These are phyloP conservation scores for Polyodon spathula DNA, from an alignment of 2,113 vertebrate species.

Conservation along the genomic window DNA sequence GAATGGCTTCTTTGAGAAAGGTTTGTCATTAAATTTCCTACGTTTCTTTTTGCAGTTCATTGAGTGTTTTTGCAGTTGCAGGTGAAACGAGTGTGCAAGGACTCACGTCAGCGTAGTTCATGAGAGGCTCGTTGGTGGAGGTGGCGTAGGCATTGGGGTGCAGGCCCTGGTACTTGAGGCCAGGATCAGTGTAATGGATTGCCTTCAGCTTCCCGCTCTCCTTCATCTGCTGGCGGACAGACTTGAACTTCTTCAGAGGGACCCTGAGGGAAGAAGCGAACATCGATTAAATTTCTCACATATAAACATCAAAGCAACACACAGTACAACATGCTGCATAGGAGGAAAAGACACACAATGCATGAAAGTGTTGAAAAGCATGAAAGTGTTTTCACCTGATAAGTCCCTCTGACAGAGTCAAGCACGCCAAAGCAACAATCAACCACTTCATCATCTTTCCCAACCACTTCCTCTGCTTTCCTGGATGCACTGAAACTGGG, in stretches of 20 bases:
- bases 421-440: slow-evolving; percentile 31
- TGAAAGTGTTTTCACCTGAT: slow-evolving; percentile 23
- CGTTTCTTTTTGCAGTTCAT: neutral
- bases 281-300: slow-evolving; percentile 4
- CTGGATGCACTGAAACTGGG: slow-evolving; percentile 16
- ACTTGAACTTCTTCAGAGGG: slow-evolving; percentile 50
- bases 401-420: slow-evolving; percentile 29
- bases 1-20: slow-evolving; percentile 28
- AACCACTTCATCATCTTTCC: slow-evolving; percentile 38
- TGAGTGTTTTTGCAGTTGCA: neutral
- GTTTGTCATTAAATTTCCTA: no score
- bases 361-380: neutral
- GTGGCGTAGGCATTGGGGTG: slow-evolving; percentile 13
- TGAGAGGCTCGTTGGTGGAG: slow-evolving; percentile 48
- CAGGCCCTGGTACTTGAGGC: slow-evolving; percentile 45
- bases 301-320: neutral
- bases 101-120: slow-evolving; percentile 65
- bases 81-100: no score
- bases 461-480: slow-evolving; percentile 1
- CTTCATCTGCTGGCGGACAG: slow-evolving; percentile 52
- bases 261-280: slow-evolving; percentile 39
- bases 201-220: slow-evolving; percentile 45
- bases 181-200: slow-evolving; percentile 38
- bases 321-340: neutral
- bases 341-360: neutral